Conservation (phyloP, 2,113 vertebrate genomes). For the Cnemophilus loriae region DNA sequence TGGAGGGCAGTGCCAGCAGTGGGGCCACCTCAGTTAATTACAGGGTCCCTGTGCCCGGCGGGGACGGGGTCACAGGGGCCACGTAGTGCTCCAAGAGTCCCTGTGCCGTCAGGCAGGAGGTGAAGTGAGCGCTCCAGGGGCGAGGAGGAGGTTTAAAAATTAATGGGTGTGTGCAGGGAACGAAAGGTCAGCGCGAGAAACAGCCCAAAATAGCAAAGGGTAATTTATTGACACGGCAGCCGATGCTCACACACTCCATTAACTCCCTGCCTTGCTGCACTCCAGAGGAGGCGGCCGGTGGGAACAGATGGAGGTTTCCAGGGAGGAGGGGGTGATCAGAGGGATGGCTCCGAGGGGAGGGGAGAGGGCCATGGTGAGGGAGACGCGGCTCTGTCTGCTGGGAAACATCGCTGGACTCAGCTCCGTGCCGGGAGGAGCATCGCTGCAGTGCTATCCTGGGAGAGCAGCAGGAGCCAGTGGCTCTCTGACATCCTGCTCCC, state of each 20-base stretch:
- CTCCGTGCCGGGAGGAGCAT: not conserved
- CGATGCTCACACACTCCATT: not conserved
- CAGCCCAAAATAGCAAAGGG: not conserved
- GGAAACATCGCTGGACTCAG: not conserved
- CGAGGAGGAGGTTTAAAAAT: not conserved
- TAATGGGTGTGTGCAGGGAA: not conserved
- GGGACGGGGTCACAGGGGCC: fast-evolving
- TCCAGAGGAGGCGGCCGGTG: fast-evolving
- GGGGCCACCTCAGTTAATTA: fast-evolving
- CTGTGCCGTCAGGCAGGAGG: not conserved
- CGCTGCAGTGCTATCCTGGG: not conserved
- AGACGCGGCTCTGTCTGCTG: fast-evolving
- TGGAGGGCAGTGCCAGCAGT: not conserved
- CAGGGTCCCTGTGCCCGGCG: fast-evolving
- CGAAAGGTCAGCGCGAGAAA: not conserved
- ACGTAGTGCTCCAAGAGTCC: not conserved
- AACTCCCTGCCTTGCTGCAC: not conserved
- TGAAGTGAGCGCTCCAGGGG: not conserved
- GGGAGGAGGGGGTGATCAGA: not conserved
- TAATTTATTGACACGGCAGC: conserved; percentile 1
- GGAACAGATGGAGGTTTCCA: conserved; percentile 1
- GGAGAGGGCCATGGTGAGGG: fast-evolving
- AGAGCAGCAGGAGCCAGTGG: not conserved
- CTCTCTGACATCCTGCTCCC: not conserved
- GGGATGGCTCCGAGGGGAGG: not conserved